Conservation (phyloP, 2,888 invertebrate species). For the Xestia xanthographa region DNA sequence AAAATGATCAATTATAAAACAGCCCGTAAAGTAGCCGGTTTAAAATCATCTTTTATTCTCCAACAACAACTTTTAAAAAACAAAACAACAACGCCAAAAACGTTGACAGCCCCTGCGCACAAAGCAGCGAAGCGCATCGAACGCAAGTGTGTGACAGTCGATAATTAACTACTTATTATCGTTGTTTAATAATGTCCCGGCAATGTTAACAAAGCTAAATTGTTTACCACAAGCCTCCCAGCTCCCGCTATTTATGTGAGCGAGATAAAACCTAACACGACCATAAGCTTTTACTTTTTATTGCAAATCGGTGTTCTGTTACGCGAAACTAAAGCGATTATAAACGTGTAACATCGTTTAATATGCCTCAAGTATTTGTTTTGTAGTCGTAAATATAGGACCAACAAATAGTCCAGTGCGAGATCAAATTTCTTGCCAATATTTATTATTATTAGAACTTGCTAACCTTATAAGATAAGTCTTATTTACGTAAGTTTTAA, state of each 20-base stretch:
- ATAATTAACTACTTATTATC: slow-evolving; percentile 86
- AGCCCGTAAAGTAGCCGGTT: not conserved
- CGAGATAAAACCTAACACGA: slow-evolving; percentile 80
- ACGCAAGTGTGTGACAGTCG: slow-evolving; percentile 77
- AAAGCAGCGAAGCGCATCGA: slow-evolving; percentile 66
- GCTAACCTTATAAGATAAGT: slow-evolving; percentile 15
- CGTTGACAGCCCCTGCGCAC: slow-evolving; percentile 67
- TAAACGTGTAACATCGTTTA: slow-evolving; percentile 68
- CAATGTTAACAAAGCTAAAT: slow-evolving; percentile 84
- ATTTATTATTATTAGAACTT: slow-evolving; percentile 49
- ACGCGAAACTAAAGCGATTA: slow-evolving; percentile 76
- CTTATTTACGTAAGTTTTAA: slow-evolving; percentile 52
- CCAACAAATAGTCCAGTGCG: slow-evolving; percentile 44
- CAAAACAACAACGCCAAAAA: slow-evolving; percentile 54
- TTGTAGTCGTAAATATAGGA: slow-evolving; percentile 63
- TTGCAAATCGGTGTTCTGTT: slow-evolving; percentile 79
- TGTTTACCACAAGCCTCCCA: slow-evolving; percentile 74
- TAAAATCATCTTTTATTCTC: not conserved
- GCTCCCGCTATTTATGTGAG: slow-evolving; percentile 79
- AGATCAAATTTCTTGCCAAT: slow-evolving; percentile 63
- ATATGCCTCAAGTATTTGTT: slow-evolving; percentile 60
- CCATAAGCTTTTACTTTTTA: slow-evolving; percentile 80
- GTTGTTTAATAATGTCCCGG: slow-evolving; percentile 81
- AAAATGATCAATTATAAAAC: too few species aligned
- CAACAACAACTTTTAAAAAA: not conserved